A percentile compares a stretch with the other conserved stretches of the same genome.
Evolutionary conservation across 2,797 vertebrate genomes (phyloP).

Genomic region (Myotis vivesi): DNA sequence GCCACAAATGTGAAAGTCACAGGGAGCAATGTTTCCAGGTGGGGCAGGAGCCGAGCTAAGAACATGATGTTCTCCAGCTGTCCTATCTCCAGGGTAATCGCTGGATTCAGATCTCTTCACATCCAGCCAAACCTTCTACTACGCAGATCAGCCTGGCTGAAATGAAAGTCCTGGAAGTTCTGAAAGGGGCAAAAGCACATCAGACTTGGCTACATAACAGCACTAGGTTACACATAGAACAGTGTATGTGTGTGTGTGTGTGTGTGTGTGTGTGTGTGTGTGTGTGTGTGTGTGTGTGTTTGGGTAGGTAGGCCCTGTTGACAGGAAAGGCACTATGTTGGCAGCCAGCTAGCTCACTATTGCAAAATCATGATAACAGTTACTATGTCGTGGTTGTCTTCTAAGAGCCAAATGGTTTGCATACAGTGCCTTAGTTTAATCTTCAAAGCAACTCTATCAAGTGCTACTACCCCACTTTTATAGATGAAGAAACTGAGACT

Average conservation of each 20-base stretch:
- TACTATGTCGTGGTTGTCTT: background rate
- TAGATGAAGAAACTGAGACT: background rate
- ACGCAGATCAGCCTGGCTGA: background rate
- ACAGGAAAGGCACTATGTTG: background rate
- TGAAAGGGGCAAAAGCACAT: background rate
- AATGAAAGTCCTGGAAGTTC: background rate
- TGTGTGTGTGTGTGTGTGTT: background rate
- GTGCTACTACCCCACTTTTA: background rate
- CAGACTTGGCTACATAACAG: background rate
- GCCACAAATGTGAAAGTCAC: background rate
- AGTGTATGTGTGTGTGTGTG: too few relatives aligned
- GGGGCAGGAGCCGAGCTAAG: background rate
- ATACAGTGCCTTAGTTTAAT: background rate
- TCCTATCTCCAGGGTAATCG: background rate
- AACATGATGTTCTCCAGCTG: too few relatives aligned
- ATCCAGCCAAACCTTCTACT: background rate
- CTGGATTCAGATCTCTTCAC: fast-evolving
- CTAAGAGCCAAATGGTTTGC: background rate
- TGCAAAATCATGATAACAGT: background rate
- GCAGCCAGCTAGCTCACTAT: background rate
- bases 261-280: too few relatives aligned
- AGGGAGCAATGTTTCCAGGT: background rate
- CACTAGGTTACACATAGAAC: background rate
- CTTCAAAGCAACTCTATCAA: background rate
- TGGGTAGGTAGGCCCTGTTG: background rate